A percentile compares a stretch with the other conserved stretches of the same genome.
These are phyloP conservation scores for Ciconia nigra DNA, from an alignment of 2,797 vertebrate genomes.

Conservation along the genomic window DNA sequence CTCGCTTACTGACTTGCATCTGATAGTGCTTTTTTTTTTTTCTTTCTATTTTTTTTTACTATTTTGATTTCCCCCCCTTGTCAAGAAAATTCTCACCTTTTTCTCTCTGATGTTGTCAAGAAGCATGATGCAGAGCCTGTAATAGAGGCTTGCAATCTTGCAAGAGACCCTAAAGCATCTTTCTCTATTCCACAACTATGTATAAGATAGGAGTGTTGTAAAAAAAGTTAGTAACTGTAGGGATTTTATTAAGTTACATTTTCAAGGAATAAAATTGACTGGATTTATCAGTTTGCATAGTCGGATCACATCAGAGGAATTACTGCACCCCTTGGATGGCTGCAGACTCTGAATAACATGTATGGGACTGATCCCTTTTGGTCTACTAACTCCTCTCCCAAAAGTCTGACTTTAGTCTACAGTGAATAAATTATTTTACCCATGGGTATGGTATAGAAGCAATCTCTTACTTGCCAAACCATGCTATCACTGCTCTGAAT, in stretches of 20 bases:
- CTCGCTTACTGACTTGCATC: neutral
- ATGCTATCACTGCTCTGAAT: neutral
- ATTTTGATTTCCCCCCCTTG: fast-evolving
- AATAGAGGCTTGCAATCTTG: neutral
- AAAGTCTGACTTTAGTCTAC: neutral
- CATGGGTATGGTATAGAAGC: neutral
- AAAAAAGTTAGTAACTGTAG: neutral
- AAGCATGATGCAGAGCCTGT: neutral
- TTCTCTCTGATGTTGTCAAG: neutral
- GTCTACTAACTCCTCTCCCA: neutral
- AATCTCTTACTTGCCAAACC: neutral
- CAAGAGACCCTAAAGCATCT: neutral
- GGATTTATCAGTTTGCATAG: neutral
- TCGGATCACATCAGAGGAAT: neutral
- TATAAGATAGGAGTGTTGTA: neutral
- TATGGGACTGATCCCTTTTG: neutral
- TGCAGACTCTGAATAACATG: neutral
- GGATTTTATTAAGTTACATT: neutral
- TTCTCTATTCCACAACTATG: neutral
- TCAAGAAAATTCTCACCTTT: neutral
- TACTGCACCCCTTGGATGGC: neutral
- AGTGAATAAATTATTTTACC: neutral
- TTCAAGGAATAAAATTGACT: neutral
- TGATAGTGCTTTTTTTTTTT: too few relatives aligned
- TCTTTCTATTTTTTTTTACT: fast-evolving